phyloP scores from a whole-genome alignment of 1,140 invertebrate genomes.

The Caenorhabditis elegans region DNA sequence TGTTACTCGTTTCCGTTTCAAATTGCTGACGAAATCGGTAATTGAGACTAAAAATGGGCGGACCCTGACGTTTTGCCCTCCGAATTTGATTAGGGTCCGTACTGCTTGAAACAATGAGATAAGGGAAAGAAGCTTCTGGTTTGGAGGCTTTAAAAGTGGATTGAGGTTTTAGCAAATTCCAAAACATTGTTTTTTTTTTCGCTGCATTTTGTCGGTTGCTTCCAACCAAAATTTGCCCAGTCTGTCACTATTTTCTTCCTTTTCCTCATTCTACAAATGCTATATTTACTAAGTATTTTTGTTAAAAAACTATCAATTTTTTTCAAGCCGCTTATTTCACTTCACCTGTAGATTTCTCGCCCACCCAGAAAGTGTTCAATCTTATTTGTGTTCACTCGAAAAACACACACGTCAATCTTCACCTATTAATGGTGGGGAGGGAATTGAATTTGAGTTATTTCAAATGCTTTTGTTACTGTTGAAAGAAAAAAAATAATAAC shows the following conservation, averaged over 20 bases:
- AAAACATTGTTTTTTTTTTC: neutral
- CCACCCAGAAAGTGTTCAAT: too few relatives aligned
- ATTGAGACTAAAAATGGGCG: neutral
- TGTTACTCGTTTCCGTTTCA: neutral
- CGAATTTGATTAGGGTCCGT: neutral
- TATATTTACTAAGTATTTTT: neutral
- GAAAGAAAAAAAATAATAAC: too few relatives aligned
- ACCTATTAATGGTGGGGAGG: too few relatives aligned
- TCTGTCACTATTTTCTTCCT: neutral
- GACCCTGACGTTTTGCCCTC: constrained; percentile 1
- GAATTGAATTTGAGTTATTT: too few relatives aligned
- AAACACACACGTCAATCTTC: too few relatives aligned
- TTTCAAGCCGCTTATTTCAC: too few relatives aligned
- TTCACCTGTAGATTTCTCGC: too few relatives aligned
- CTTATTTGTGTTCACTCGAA: neutral
- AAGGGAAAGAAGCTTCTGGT: neutral
- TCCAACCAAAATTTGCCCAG: neutral
- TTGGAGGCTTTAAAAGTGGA: neutral
- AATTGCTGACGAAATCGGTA: constrained; percentile 10
- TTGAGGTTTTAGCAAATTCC: neutral
- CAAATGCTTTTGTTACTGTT: too few relatives aligned
- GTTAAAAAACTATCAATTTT: neutral
- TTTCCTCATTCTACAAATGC: too few relatives aligned
- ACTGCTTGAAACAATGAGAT: neutral
- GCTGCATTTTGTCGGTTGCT: neutral